These are phyloP conservation scores for Melitaea athalia DNA, from an alignment of 2,888 invertebrate species.

Conservation along the genomic window DNA sequence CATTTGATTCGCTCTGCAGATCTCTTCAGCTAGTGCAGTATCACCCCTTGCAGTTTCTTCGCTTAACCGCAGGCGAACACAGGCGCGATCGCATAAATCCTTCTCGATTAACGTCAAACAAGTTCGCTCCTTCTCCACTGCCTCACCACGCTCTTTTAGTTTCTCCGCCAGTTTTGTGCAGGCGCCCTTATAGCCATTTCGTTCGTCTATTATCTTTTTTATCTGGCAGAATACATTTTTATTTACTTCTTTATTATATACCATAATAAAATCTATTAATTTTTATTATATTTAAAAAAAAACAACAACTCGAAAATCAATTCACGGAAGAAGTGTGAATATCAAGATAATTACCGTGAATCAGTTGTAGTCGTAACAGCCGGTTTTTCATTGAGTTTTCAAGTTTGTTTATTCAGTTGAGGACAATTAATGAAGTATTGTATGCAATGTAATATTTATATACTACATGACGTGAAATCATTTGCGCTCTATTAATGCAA, in stretches of 20 bases:
- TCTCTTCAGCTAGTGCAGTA: slow-evolving; percentile 53
- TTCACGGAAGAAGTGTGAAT: slow-evolving; percentile 1
- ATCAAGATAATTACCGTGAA: background rate
- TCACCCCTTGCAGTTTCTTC: slow-evolving; percentile 56
- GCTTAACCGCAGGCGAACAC: slow-evolving; percentile 49
- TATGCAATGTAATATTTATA: too few relatives aligned
- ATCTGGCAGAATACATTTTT: slow-evolving; percentile 49
- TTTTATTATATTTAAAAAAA: too few relatives aligned
- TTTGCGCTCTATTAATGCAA: too few relatives aligned
- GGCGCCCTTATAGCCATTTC: slow-evolving; percentile 52
- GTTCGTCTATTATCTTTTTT: slow-evolving; percentile 56
- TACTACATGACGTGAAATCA: too few relatives aligned
- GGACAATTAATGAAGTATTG: background rate
- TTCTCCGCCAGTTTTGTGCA: slow-evolving; percentile 46
- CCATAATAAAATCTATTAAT: background rate
- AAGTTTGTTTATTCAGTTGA: background rate
- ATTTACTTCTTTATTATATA: background rate
- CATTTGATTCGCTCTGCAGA: slow-evolving; percentile 57
- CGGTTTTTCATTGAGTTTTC: slow-evolving; percentile 1
- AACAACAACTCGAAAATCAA: background rate
- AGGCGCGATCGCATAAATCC: slow-evolving; percentile 54
- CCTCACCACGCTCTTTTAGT: slow-evolving; percentile 47
- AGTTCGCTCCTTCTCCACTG: slow-evolving; percentile 49
- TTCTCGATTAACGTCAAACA: slow-evolving; percentile 52
- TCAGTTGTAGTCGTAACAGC: background rate